A percentile compares a stretch with the other conserved stretches of the same genome.
phyloP scores from a whole-genome alignment of 2,888 invertebrate species.

The Protonemura montana region DNA sequence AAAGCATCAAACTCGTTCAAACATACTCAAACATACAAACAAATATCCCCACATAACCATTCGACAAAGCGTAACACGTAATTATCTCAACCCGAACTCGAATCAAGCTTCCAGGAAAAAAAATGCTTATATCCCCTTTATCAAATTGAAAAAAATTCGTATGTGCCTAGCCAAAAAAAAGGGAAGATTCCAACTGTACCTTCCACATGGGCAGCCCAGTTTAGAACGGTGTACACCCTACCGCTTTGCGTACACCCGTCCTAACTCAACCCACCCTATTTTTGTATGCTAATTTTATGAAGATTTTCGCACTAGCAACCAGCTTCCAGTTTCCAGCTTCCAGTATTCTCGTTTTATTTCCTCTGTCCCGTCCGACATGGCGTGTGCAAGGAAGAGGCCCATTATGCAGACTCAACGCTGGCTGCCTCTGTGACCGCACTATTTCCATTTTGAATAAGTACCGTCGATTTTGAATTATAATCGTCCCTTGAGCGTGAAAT shows the following conservation, averaged over 20 bases:
- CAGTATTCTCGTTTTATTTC: background rate
- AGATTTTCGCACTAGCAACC: background rate
- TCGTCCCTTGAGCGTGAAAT: background rate
- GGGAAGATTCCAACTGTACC: background rate
- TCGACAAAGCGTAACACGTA: background rate
- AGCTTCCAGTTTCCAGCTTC: no score
- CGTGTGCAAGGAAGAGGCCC: background rate
- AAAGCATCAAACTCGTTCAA: no score
- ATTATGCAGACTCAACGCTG: background rate
- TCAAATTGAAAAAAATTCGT: background rate
- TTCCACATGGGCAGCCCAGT: background rate
- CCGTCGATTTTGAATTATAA: background rate
- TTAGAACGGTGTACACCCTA: background rate
- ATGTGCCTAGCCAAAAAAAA: background rate
- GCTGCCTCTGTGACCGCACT: background rate
- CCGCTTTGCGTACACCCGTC: background rate
- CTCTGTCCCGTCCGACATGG: background rate
- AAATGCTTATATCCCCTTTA: background rate
- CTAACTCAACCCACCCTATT: background rate
- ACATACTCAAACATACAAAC: no score
- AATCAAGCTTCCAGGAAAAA: background rate
- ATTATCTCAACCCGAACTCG: background rate
- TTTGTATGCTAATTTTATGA: conserved; percentile 26
- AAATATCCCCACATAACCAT: background rate
- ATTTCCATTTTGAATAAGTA: background rate